Base-by-base conservation (phyloP, 1,140 invertebrate species). In the Drosophila sucinea region DNA sequence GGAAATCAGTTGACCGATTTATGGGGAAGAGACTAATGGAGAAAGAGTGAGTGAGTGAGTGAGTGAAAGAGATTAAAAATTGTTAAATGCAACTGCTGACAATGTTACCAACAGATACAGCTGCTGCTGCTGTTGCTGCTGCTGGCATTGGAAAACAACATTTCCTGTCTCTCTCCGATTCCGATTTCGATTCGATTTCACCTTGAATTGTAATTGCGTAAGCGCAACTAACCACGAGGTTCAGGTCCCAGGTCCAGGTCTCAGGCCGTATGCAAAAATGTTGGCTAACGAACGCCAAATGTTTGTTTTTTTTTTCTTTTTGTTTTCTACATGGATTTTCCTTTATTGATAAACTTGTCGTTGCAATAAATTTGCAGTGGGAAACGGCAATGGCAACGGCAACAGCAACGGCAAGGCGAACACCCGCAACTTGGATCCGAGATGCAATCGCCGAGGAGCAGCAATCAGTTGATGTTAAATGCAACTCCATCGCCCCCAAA, bases 141-240 rank as follows among this genome's bases (percentile, higher is more conserved):
- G 54, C 56, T 68, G 47, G 72, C 55, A 40, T 40, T 25, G 27
- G 30, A 47, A 17, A 54, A 29, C 25, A 17, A 67, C 61, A 79
- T 76, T 83, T 83, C 81, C 81, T 70, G 80, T 51, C 72, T 56
- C 60, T 25, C 44, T 40, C 47, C 44, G 64, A 67, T 56, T 64
- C 55, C 44, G 64, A 67, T 56, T 64, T 79, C 68, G 54, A 23
- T 63, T 83, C 75, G 82, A 81, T 86, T 86, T 86, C 82, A 86
- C 82, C 82, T 86, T 86, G 82, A 86, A 86, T 73, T 70, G 33
- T 23, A 72, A 33, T 86, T 86, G 72, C 79, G 70, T 66, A 86
- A 86, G 47, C 58, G 8, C 29, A 62, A 33, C 56, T 41, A 40
- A 40, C 38, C 57, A 29, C 29, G 44, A 61, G 65, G 72, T 66